Evolutionary conservation across 2,797 vertebrate genomes (phyloP).

Genomic region (Channa striata): DNA sequence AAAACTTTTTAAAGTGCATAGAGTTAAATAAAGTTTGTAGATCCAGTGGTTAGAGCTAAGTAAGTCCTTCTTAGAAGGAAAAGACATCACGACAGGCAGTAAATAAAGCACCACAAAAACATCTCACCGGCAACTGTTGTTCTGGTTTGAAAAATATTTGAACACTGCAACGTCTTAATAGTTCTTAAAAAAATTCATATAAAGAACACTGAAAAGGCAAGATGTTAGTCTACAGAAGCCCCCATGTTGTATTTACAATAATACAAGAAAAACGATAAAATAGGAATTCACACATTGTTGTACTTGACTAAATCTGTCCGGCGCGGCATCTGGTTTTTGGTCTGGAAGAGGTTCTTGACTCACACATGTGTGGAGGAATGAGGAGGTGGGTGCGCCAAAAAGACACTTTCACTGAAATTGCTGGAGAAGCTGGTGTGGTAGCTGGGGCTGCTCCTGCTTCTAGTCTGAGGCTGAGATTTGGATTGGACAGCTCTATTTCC

Average conservation of each 20-base stretch:
- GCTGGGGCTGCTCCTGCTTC: slow-evolving; percentile 64
- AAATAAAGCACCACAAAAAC: slow-evolving; percentile 18
- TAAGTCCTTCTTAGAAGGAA: slow-evolving; percentile 79
- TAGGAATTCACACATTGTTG: not conserved
- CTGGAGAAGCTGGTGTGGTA: slow-evolving; percentile 76
- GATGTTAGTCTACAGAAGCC: not conserved
- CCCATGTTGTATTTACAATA: slow-evolving; percentile 15
- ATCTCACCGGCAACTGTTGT: not conserved
- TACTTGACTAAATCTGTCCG: not conserved
- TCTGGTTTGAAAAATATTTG: slow-evolving; percentile 32
- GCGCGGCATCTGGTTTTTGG: not conserved
- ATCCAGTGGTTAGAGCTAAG: slow-evolving; percentile 37
- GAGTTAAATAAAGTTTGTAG: slow-evolving; percentile 11
- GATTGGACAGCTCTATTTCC: slow-evolving; percentile 6
- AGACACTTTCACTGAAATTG: slow-evolving; percentile 66
- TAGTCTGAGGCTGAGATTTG: slow-evolving; percentile 18
- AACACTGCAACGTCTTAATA: not conserved
- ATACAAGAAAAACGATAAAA: slow-evolving; percentile 1
- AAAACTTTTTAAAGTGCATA: slow-evolving; percentile 69
- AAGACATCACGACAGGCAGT: slow-evolving; percentile 13
- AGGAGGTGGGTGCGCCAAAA: slow-evolving; percentile 69
- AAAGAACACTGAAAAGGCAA: slow-evolving; percentile 10
- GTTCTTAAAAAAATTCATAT: slow-evolving; percentile 19
- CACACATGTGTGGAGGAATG: slow-evolving; percentile 79
- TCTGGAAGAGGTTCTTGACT: not conserved